Conservation (phyloP, 2,113 vertebrate genomes). For the Sitta europaea region DNA sequence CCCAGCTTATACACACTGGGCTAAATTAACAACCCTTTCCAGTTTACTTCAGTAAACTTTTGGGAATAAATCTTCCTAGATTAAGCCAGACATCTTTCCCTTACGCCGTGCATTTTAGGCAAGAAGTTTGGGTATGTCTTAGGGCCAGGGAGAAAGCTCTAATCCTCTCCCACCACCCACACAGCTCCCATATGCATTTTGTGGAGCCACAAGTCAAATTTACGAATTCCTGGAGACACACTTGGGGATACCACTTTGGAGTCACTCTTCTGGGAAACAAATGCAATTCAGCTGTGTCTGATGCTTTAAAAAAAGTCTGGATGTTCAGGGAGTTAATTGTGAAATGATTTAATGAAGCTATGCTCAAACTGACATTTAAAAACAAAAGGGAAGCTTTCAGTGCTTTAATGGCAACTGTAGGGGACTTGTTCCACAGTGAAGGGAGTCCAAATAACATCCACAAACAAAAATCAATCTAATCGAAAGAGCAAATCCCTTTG, state of each 20-base stretch:
- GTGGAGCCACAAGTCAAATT: constrained; percentile 61
- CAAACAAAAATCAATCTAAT: constrained; percentile 69
- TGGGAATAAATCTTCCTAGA: constrained; percentile 12
- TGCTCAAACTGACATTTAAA: constrained; percentile 69
- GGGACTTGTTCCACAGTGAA: constrained; percentile 62
- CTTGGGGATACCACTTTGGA: constrained; percentile 62
- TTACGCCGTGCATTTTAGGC: background rate
- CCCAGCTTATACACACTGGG: background rate
- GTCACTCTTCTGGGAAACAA: constrained; percentile 63
- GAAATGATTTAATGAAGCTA: constrained; percentile 66
- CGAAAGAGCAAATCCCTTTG: constrained; percentile 63
- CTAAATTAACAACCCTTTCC: background rate
- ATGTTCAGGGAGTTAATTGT: constrained; percentile 63
- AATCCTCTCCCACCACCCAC: constrained; percentile 54
- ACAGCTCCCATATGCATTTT: constrained; percentile 60
- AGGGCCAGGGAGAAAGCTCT: constrained; percentile 23
- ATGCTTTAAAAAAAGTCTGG: constrained; percentile 57
- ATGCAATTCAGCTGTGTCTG: constrained; percentile 45
- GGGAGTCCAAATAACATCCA: constrained; percentile 66
- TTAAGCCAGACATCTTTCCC: background rate
- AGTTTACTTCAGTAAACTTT: background rate
- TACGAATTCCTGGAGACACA: constrained; percentile 44
- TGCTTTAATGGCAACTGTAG: constrained; percentile 67
- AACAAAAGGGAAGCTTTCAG: constrained; percentile 68
- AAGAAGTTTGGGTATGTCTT: constrained; percentile 23